These are phyloP conservation scores for Rotaria magnacalcarata DNA, from an alignment of 2,888 invertebrate species.

Conservation along the genomic window DNA sequence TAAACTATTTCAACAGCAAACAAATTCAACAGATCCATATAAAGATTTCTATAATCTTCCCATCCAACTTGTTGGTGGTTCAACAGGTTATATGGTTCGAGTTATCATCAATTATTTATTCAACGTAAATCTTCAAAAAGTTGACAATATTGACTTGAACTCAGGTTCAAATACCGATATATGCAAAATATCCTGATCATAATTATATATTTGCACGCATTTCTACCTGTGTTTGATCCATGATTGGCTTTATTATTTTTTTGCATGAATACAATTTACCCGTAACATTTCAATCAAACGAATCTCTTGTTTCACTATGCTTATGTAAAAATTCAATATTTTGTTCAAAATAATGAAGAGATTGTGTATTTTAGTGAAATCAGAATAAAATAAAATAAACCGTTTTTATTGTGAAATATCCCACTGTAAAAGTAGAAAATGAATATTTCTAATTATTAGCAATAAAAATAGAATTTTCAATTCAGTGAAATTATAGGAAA, in stretches of 20 bases:
- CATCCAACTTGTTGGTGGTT: constrained; percentile 39
- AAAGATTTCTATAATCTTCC: constrained; percentile 40
- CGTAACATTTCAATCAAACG: neutral
- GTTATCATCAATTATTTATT: constrained; percentile 42
- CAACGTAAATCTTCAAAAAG: neutral
- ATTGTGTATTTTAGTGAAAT: too few species aligned
- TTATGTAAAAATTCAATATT: too few species aligned
- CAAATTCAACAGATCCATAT: neutral
- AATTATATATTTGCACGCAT: neutral
- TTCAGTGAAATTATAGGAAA: too few species aligned
- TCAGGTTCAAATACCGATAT: neutral
- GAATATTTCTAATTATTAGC: too few species aligned
- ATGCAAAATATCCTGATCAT: neutral
- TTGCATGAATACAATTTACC: neutral
- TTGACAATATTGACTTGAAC: neutral
- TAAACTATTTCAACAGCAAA: constrained; percentile 39
- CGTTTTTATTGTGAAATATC: too few species aligned
- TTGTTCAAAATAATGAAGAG: too few species aligned
- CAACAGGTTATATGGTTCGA: constrained; percentile 41
- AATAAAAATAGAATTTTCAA: too few species aligned
- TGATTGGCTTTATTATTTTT: neutral
- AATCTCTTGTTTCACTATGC: neutral
- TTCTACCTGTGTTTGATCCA: too few species aligned
- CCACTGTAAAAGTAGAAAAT: too few species aligned
- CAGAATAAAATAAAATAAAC: too few species aligned